Conservation (phyloP, 2,888 invertebrate genomes). For the Noctua janthina region DNA sequence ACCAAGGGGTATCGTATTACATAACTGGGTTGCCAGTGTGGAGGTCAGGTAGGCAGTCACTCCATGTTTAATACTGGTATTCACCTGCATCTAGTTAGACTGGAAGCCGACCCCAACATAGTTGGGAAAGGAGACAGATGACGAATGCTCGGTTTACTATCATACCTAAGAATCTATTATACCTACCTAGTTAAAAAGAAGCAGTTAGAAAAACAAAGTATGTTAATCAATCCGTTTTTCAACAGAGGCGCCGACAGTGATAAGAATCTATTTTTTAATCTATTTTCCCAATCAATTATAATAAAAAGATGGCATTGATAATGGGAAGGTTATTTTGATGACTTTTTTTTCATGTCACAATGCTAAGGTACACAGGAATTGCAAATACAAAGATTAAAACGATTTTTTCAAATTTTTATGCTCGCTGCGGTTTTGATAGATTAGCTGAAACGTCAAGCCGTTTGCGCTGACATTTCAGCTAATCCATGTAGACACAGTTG, state of each 20-base stretch:
- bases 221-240: not conserved
- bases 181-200: too few species aligned
- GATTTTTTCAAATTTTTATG: too few species aligned
- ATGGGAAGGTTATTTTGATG: not conserved
- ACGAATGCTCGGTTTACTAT: not conserved
- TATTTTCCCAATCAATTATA: slow-evolving; percentile 1
- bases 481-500: too few species aligned
- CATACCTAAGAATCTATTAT: not conserved
- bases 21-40: too few species aligned
- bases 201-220: not conserved
- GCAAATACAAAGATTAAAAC: too few species aligned
- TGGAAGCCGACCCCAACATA: not conserved
- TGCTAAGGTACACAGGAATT: not conserved
- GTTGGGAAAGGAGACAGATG: not conserved
- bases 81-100: not conserved
- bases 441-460: too few species aligned
- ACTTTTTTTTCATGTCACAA: not conserved
- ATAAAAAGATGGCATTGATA: slow-evolving; percentile 1
- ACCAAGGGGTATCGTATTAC: too few species aligned
- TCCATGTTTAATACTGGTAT: not conserved
- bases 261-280: not conserved
- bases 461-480: too few species aligned
- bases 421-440: too few species aligned
- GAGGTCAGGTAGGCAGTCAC: too few species aligned
- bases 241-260: not conserved